Evolutionary conservation across 2,888 invertebrate genomes (phyloP).

Genomic region (Gortyna flavago): DNA sequence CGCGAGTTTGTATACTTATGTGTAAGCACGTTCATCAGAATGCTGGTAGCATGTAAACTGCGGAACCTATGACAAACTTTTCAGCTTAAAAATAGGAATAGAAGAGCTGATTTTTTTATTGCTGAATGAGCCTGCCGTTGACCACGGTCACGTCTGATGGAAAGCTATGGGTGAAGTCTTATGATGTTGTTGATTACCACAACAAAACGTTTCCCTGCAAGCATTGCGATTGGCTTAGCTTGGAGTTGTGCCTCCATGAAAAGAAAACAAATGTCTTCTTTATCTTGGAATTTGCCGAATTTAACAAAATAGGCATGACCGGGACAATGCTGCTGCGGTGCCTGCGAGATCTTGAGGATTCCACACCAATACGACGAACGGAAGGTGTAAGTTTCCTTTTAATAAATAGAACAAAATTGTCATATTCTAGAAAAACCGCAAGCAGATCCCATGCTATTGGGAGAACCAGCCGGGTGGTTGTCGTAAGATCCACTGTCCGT

Average conservation of each 20-base stretch:
- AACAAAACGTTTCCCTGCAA: neutral
- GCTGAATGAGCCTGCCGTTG: neutral
- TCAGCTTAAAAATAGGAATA: neutral
- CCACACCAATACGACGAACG: neutral
- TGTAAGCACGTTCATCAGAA: neutral
- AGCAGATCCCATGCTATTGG: conserved; percentile 96
- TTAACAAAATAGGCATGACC: neutral
- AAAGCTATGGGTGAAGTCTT: neutral
- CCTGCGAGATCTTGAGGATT: neutral
- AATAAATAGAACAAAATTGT: conserved; percentile 26
- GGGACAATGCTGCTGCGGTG: neutral
- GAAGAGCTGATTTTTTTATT: too few relatives aligned
- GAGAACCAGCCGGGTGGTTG: conserved; percentile 96
- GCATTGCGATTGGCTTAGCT: neutral
- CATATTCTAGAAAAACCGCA: conserved; percentile 93
- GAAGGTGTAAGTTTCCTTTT: conserved; percentile 11
- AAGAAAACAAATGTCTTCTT: neutral
- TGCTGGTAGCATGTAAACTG: neutral
- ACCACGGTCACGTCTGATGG: neutral
- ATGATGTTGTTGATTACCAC: neutral
- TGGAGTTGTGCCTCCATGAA: too few relatives aligned
- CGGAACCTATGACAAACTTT: neutral
- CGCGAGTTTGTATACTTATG: conserved; percentile 1
- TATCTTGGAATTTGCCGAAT: neutral
- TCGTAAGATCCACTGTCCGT: conserved; percentile 95